Conservation (phyloP, 2,888 invertebrate species). For the Cotesia congregata region DNA sequence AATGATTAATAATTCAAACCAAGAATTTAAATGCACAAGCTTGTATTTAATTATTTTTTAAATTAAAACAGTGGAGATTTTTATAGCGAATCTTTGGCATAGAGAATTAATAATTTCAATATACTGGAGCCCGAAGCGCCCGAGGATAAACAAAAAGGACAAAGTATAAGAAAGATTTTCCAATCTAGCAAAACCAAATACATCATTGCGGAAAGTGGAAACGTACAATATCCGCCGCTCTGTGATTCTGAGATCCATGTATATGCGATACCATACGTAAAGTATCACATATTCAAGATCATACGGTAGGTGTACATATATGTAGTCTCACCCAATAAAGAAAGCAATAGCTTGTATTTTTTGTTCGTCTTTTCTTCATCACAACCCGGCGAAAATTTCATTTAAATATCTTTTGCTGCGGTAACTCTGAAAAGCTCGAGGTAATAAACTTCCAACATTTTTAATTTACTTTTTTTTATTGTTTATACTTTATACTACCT, state of each 20-base stretch:
- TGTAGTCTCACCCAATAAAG: conserved; percentile 35
- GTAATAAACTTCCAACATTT: conserved; percentile 12
- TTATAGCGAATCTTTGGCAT: background rate
- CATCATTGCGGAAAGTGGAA: conserved; percentile 3
- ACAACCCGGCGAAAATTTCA: conserved; percentile 37
- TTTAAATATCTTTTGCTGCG: conserved; percentile 43
- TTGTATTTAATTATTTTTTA: background rate
- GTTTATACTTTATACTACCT: conserved; percentile 27
- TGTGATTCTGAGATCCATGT: background rate
- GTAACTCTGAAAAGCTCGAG: conserved; percentile 34
- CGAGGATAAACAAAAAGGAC: background rate
- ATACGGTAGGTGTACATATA: background rate
- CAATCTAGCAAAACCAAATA: background rate
- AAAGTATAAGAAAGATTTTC: conserved; percentile 7
- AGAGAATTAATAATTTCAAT: background rate
- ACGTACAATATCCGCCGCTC: conserved; percentile 1
- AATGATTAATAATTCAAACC: no score
- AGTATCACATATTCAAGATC: background rate
- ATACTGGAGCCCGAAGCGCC: background rate
- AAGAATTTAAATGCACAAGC: background rate
- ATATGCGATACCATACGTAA: conserved; percentile 2
- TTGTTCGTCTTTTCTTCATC: background rate
- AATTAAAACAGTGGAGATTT: background rate
- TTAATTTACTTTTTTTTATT: conserved; percentile 13
- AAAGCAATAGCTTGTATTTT: conserved; percentile 34